Base-by-base conservation (phyloP, 2,888 invertebrate species). In the Escarpia spicata region DNA sequence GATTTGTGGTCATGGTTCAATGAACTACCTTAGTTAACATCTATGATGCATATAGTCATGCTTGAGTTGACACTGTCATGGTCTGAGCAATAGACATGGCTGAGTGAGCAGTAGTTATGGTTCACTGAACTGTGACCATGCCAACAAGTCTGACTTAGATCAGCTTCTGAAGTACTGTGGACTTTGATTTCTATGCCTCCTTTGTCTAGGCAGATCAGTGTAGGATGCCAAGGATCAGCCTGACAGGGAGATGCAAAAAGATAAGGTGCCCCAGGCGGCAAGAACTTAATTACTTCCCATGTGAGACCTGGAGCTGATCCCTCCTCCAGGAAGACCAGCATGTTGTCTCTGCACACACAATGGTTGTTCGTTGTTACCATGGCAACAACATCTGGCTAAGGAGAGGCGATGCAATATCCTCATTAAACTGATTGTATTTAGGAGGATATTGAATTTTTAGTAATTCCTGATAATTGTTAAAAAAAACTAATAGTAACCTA, bases 91-190 rank as follows among this genome's bases (percentile, higher is more conserved):
- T 75, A 26, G 75, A 26, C n/a, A 75, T 26, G 75, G 75, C 6
- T 75, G 75, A 75, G 75, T 75, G 75, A 75, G 19, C 75, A 19
- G 3, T n/a, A 26, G 75, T 75, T 75, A 75, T 75, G 75, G 75
- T 75, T 75, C 75, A 75, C 4, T 75, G 75, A 75, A 75, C 75
- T 75, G 75, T 75, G 75, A 75, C 75, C 75, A 75, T 75, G 75
- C 75, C 75, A 75, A 75, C n/a, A 75, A 75, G 75, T 75, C n/a
- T 75, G 19, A 26, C 3, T n/a, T 75, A 19, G 26, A 75, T 75
- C 75, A 75, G 75, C 75, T 26, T 26, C 75, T 75, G 75, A 75
- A 75, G 26, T 26, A 75, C 75, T 75, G 75, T 75, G 26, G 26
- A 75, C 19, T 19, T 75, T 75, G 75, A 26, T 75, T 75, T 26